These are phyloP conservation scores for Harpegnathos saltator DNA, from an alignment of 1,140 invertebrate species.

Conservation along the genomic window DNA sequence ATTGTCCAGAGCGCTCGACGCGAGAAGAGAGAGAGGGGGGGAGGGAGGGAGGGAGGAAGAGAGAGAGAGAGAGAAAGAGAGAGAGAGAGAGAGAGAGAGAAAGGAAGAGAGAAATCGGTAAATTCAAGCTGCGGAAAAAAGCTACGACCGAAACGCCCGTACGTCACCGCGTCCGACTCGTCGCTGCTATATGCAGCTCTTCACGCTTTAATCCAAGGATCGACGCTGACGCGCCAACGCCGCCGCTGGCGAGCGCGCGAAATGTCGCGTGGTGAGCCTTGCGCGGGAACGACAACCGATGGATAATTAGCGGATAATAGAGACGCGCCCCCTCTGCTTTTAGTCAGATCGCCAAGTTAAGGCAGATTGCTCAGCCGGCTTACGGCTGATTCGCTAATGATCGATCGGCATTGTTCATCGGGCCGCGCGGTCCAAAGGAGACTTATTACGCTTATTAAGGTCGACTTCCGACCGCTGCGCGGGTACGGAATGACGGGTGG, in stretches of 20 bases:
- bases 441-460: slow-evolving; percentile 74
- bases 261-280: not conserved
- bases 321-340: slow-evolving; percentile 27
- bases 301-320: slow-evolving; percentile 70
- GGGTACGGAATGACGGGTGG: not conserved
- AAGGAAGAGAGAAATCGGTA: no score
- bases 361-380: slow-evolving; percentile 26
- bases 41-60: no score
- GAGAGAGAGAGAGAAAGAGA: not conserved
- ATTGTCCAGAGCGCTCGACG: not conserved
- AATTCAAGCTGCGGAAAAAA: not conserved
- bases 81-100: no score
- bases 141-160: not conserved
- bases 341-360: slow-evolving; percentile 5
- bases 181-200: not conserved
- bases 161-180: not conserved
- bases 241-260: not conserved
- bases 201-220: slow-evolving; percentile 4
- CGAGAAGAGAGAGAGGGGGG: not conserved
- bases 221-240: not conserved
- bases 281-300: slow-evolving; percentile 22
- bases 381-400: slow-evolving; percentile 57
- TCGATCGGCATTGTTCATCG: slow-evolving; percentile 69
- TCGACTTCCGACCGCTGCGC: slow-evolving; percentile 16
- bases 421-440: slow-evolving; percentile 62